Evolutionary conservation across 2,888 invertebrate genomes (phyloP), one percentile per base, ranked within the genome.

Genomic region (Prenolepis imparis): DNA sequence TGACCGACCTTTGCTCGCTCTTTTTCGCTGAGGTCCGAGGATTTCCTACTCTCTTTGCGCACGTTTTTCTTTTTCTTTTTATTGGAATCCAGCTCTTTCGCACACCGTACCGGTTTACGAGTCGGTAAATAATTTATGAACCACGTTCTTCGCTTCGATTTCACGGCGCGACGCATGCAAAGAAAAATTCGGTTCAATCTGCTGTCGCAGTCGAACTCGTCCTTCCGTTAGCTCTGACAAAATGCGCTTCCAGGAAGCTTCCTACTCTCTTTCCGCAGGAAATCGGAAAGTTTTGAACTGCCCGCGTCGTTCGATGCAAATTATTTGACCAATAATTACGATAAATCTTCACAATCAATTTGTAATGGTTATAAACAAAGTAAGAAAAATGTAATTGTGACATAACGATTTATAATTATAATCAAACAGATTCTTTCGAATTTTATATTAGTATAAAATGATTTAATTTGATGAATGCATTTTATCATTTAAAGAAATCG

Each of bases 91-190:
- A 70, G 59, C 18, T 36, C 59, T 78, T 78, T 78, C 59, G 59
- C 70, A 57, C 78, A 70, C 72, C 68, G 44, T 70, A 44, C 70
- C 78, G 72, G 36, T 78, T 78, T 32, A n/a, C 78, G 74, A 83
- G 87, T 87, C 89, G 86, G 87, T 93, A 92, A 92, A 93, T 93
- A 92, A 93, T 93, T 92, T 92, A 93, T 93, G 90, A 92, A 90
- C 87, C 88, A 82, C 78, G 59, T 82, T 84, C 61, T 84, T 66
- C 70, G 36, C 83, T 73, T 84, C 90, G 91, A 91, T 91, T 92
- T 92, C 87, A 91, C 89, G 91, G 89, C 83, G 87, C 87, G 87
- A 83, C 83, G 86, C 86, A 82, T 78, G 41, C 78, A 83, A 77
- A 82, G 87, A 87, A 87, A 90, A 87, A 87, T 87, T 87, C 82